These are phyloP conservation scores for Alca torda DNA, from an alignment of 2,797 vertebrate genomes.

Conservation along the genomic window DNA sequence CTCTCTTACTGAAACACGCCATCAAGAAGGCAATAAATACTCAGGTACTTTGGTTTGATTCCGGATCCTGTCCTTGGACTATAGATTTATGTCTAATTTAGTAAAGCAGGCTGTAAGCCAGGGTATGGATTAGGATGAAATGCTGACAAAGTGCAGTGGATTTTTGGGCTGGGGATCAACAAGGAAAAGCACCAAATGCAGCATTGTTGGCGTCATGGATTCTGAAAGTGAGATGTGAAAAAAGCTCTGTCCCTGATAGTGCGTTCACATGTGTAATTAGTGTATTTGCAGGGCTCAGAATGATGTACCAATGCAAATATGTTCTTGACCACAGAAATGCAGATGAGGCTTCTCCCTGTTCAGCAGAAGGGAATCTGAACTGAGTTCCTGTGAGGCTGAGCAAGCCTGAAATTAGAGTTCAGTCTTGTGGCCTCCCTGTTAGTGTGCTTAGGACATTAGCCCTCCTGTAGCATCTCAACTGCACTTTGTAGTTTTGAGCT, in stretches of 20 bases:
- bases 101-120: neutral
- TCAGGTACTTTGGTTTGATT: slow-evolving; percentile 8
- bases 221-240: neutral
- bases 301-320: neutral
- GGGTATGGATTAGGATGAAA: neutral
- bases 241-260: neutral
- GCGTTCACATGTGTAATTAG: neutral
- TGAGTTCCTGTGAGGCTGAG: neutral
- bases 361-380: neutral
- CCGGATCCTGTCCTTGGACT: neutral
- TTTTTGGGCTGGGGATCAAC: neutral
- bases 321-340: neutral
- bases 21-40: neutral
- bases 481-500: neutral
- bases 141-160: neutral
- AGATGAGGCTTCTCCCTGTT: neutral
- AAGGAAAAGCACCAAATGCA: neutral
- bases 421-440: neutral
- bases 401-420: neutral
- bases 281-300: neutral
- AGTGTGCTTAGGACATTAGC: neutral
- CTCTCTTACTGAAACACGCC: neutral
- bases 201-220: neutral
- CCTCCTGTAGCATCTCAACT: neutral
- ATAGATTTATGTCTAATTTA: slow-evolving; percentile 18